Evolutionary conservation across 2,888 invertebrate species (phyloP), one percentile per base, ranked within the genome.

Genomic region (Campoplex nolae): DNA sequence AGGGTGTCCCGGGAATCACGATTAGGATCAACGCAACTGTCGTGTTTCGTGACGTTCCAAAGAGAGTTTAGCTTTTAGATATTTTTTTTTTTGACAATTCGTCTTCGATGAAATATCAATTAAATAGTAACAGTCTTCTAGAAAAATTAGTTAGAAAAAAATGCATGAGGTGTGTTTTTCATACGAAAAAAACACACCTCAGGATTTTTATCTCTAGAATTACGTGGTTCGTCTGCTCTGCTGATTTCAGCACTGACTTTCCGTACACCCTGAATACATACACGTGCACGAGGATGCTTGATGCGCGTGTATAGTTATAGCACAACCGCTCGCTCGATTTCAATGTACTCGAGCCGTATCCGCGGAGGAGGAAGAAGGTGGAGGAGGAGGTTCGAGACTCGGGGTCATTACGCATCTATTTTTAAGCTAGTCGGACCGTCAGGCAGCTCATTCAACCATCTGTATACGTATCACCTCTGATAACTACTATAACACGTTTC

Each of bases 321-420:
- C 8, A 4, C 6, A 18, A 28, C 42, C 45, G 18, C 11, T 51
- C 54, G 73, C 38, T 48, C 35, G 54, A 45, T 58, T 48, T 51
- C 28, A 54, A 75, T 58, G 74, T 68, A 56, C 11, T 28, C n/a
- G 28, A n/a, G 71, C 54, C 23, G 54, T 73, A 42, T 51, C 45
- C 54, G 18, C 32, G 32, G 35, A 18, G 48, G 11, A 51, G 68
- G 45, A 42, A 67, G 45, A 23, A 38, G 38, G 38, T 2, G 32
- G 35, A 23, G 48, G 11, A 51, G 68, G 11, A 51, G 73, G 48
- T 75, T 58, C 75, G 75, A 71, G 68, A 78, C 65, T 70, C 76
- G 81, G 84, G 86, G 81, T 84, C 84, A 82, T 86, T 81, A 81
- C 75, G 79, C 79, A 42, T 77, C 86, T 86, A 87, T 87, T 87